Evolutionary conservation across 2,113 vertebrate species (phyloP), one percentile per base, ranked within the genome.

Genomic region (Turnix velox): DNA sequence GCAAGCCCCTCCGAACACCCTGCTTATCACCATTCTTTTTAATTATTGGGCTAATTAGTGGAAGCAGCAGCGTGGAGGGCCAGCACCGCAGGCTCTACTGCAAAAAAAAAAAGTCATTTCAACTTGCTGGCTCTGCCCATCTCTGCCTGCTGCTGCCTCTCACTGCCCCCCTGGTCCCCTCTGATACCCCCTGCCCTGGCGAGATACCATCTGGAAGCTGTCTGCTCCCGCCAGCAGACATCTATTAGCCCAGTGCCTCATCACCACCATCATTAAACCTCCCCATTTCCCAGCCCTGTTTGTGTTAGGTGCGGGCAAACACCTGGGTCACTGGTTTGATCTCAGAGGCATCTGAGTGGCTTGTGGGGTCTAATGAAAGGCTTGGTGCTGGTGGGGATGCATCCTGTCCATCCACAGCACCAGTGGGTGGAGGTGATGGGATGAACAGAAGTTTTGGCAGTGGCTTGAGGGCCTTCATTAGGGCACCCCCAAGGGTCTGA

Each of bases 171-270:
- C 63, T 7, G 1, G 35, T n/a, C 48, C 73, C 62, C 76, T 85
- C 40, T 78, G 7, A 81, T 55, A 37, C 66, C 62, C 89, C 81
- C 87, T 65, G 76, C 48, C 42, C 87, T 46, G 23, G 87, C 49
- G 77, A 19, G 75, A 40, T 33, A 71, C 97, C 96, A 96, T 96
- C 95, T 97, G 96, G 97, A 96, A 93, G 90, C 95, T 96, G 96
- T 95, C 96, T 96, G 95, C 77, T 96, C 93, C 91, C 16, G n/a
- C 93, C 75, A 95, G 94, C 95, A 84, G 95, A 84, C 30, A 1
- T 92, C 57, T 39, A 93, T 93, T 78, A 92, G 96, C 90, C 18
- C 6, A 81, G 87, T 14, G 22, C 85, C 9, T 62, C 48, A 8
- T 62, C 96, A 87, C 75, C 23, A 6, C 6, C 45, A 6, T 89